Evolutionary conservation across 2,113 vertebrate species (phyloP).

Genomic region (Pseudopipra pipra): DNA sequence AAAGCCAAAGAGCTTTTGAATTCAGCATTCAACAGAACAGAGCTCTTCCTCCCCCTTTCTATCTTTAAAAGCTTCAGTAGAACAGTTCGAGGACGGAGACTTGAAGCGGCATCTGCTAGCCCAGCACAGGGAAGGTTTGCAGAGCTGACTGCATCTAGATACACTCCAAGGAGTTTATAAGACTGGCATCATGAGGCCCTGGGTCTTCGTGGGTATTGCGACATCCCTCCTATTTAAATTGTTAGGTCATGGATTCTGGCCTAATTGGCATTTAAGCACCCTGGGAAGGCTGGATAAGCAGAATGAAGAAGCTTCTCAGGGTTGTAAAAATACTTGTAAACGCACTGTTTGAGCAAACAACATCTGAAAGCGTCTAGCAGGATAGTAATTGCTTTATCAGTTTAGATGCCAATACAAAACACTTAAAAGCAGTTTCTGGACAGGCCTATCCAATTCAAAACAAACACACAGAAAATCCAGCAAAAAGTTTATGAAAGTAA

Average conservation of each 20-base stretch:
- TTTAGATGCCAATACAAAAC: not conserved
- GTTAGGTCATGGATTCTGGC: not conserved
- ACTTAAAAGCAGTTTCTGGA: not conserved
- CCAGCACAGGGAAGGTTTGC: fast-evolving
- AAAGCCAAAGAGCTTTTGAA: not conserved
- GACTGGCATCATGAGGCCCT: not conserved
- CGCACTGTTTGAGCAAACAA: not conserved
- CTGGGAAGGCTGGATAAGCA: not conserved
- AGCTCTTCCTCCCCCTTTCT: not conserved
- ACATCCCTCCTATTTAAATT: not conserved
- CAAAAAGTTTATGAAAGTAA: not conserved
- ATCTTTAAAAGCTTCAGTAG: not conserved
- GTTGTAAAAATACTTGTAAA: not conserved
- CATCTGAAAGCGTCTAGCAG: not conserved
- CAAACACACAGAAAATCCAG: not conserved
- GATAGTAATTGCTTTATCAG: not conserved
- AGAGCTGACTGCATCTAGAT: not conserved
- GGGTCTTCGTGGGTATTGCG: not conserved
- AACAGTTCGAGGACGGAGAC: not conserved
- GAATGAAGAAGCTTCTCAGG: not conserved
- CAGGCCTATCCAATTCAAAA: not conserved
- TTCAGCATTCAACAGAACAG: not conserved
- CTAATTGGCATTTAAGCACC: not conserved
- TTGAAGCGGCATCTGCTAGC: not conserved
- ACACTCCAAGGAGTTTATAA: not conserved